Percentiles rank a stretch among this genome's conserved stretches.
These are phyloP conservation scores for Caenorhabditis auriculariae DNA, from an alignment of 2,888 invertebrate genomes.

Conservation along the genomic window DNA sequence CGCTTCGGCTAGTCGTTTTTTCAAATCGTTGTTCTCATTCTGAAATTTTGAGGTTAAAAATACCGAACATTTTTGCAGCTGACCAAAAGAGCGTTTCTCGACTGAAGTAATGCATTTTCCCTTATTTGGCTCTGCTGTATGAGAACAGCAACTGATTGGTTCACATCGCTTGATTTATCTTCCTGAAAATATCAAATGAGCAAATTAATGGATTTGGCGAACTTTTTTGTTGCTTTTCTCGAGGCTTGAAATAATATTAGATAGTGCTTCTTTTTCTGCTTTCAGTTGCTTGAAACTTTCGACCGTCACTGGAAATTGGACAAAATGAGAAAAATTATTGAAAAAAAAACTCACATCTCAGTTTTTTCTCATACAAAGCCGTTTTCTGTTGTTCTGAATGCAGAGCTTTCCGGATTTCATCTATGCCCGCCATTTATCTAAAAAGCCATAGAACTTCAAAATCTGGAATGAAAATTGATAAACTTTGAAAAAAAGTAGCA, in stretches of 20 bases:
- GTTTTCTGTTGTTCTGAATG: slow-evolving; percentile 23
- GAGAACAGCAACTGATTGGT: slow-evolving; percentile 12
- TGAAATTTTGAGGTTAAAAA: slow-evolving; percentile 1
- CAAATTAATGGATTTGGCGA: neutral
- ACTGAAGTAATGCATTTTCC: slow-evolving; percentile 16
- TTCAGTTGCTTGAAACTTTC: slow-evolving; percentile 25
- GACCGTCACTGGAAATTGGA: slow-evolving; percentile 13
- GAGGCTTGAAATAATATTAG: slow-evolving; percentile 22
- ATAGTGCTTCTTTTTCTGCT: slow-evolving; percentile 21
- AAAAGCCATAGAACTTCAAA: too few species aligned
- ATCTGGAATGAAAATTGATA: too few species aligned
- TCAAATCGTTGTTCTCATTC: slow-evolving; percentile 27
- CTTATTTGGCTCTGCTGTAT: slow-evolving; percentile 23
- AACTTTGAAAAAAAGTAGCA: too few species aligned
- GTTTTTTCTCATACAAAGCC: slow-evolving; percentile 25
- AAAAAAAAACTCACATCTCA: slow-evolving; percentile 6
- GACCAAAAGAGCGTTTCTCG: slow-evolving; percentile 17
- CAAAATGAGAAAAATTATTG: neutral
- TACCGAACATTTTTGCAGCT: too few species aligned
- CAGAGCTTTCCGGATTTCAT: slow-evolving; percentile 10
- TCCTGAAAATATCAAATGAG: slow-evolving; percentile 5
- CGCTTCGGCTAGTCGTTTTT: slow-evolving; percentile 17
- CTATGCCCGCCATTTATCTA: too few species aligned
- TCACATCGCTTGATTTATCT: slow-evolving; percentile 11
- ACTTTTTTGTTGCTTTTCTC: neutral